These are phyloP conservation scores for Hemicentrotus pulcherrimus DNA, from an alignment of 35 echinoderm and acorn worm species.

Conservation along the genomic window DNA sequence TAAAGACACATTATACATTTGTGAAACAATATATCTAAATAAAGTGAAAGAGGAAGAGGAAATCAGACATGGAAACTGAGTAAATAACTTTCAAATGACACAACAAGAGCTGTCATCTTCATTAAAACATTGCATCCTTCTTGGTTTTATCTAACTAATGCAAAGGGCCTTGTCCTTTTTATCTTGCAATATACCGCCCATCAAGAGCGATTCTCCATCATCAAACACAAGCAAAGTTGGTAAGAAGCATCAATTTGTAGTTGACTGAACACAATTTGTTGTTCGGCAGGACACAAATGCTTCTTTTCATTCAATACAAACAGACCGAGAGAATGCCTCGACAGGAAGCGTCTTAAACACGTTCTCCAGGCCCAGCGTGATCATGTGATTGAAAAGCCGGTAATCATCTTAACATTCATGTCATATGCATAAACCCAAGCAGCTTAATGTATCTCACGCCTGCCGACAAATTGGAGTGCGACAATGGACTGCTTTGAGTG, in stretches of 20 bases:
- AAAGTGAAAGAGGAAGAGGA: no score
- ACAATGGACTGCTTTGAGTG: conserved; percentile 5
- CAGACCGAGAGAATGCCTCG: background rate
- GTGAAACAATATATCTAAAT: no score
- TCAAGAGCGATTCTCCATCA: background rate
- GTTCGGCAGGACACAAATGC: background rate
- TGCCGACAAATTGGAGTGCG: conserved; percentile 7
- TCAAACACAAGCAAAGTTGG: background rate
- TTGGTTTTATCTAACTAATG: background rate
- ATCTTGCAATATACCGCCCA: background rate
- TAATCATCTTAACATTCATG: background rate
- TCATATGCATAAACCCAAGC: background rate
- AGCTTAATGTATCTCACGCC: conserved; percentile 13
- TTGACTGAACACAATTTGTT: background rate
- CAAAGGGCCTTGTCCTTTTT: background rate
- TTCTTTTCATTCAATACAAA: background rate
- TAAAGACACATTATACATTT: background rate
- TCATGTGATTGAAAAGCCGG: background rate
- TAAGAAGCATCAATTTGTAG: background rate
- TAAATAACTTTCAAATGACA: no score
- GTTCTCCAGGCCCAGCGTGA: background rate
- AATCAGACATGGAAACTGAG: no score
- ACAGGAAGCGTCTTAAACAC: background rate
- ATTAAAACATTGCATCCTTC: background rate
- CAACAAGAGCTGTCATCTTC: background rate